Conservation (phyloP, 2,888 invertebrate genomes). For the Acleris literana region DNA sequence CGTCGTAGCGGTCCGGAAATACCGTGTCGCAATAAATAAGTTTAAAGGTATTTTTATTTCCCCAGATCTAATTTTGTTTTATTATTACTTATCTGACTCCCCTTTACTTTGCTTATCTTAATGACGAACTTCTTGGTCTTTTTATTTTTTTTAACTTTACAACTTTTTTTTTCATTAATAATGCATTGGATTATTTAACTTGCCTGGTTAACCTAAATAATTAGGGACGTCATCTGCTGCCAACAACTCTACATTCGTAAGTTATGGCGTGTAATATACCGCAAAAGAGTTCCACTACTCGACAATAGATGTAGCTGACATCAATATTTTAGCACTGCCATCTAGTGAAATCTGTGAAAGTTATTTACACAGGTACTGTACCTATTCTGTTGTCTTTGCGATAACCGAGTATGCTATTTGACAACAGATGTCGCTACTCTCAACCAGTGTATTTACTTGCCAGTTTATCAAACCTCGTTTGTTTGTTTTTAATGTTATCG, state of each 20-base stretch:
- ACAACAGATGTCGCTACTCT: slow-evolving; percentile 41
- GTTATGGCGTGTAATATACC: neutral
- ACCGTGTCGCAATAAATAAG: too few species aligned
- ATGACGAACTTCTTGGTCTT: too few species aligned
- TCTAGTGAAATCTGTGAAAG: neutral
- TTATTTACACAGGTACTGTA: too few species aligned
- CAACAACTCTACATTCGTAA: neutral
- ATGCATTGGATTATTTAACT: too few species aligned
- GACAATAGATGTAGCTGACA: slow-evolving; percentile 35
- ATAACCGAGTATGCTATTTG: neutral
- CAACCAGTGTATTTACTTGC: neutral
- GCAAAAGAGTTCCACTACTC: slow-evolving; percentile 35
- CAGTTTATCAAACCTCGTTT: neutral
- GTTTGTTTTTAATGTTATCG: too few species aligned
- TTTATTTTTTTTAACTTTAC: too few species aligned
- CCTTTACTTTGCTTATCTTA: too few species aligned
- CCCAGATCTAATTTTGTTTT: too few species aligned
- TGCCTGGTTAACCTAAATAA: slow-evolving; percentile 14
- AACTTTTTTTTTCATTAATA: too few species aligned
- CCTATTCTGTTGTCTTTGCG: neutral
- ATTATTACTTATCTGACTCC: too few species aligned
- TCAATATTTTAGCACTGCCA: neutral
- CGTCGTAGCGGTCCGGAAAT: too few species aligned
- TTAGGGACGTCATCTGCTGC: slow-evolving; percentile 10
- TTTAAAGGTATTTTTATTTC: too few species aligned